Percentiles rank a stretch among this genome's conserved stretches.
These are phyloP conservation scores for Pterois miles DNA, from an alignment of 2,797 vertebrate genomes.

Conservation along the genomic window DNA sequence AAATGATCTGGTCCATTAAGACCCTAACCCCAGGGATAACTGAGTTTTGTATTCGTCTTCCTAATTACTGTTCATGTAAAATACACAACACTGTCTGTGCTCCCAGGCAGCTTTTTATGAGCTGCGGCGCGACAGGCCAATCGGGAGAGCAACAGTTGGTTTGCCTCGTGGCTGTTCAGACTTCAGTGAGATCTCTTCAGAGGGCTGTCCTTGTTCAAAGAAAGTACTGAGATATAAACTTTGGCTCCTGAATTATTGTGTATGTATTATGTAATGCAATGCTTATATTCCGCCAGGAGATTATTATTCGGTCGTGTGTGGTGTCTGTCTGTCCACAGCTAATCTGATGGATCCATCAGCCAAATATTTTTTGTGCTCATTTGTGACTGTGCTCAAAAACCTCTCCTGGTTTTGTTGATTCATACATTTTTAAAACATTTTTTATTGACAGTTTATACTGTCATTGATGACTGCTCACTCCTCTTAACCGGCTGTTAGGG, in stretches of 20 bases:
- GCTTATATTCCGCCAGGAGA: background rate
- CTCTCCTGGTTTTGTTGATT: background rate
- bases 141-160: slow-evolving; percentile 25
- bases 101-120: slow-evolving; percentile 62
- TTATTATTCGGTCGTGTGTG: background rate
- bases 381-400: background rate
- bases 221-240: background rate
- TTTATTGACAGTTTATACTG: background rate
- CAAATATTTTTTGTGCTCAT: background rate
- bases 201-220: slow-evolving; percentile 19
- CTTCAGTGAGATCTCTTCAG: slow-evolving; percentile 23
- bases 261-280: background rate
- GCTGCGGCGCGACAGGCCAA: slow-evolving; percentile 24
- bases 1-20: slow-evolving; percentile 62
- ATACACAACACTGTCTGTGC: slow-evolving; percentile 53
- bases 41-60: slow-evolving; percentile 50
- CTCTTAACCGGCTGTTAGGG: background rate
- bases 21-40: slow-evolving; percentile 32
- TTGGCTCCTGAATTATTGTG: background rate
- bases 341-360: background rate
- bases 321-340: background rate
- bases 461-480: background rate
- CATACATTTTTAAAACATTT: background rate
- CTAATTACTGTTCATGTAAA: slow-evolving; percentile 72
- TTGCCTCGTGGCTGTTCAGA: slow-evolving; percentile 16